Evolutionary conservation across 1,140 invertebrate genomes (phyloP).

Genomic region (Brachionus rotundiformis): DNA sequence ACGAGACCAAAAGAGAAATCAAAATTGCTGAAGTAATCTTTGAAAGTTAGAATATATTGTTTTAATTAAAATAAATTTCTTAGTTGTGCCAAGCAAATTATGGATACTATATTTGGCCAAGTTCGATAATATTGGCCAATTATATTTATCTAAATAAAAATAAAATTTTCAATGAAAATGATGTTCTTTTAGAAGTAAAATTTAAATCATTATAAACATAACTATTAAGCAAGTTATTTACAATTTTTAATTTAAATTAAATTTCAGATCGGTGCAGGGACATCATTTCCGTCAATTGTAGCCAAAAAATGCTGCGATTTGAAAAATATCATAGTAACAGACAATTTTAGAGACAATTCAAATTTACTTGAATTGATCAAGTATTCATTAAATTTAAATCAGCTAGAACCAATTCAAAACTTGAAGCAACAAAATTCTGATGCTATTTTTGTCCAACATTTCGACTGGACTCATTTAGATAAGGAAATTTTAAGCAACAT

Average conservation of each 20-base stretch:
- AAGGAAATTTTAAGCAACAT: neutral
- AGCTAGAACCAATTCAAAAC: neutral
- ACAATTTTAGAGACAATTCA: neutral
- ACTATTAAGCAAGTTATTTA: too few species aligned
- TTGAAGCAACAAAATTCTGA: neutral
- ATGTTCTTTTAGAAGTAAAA: constrained; percentile 9
- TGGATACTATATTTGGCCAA: constrained; percentile 40
- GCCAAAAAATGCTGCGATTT: constrained; percentile 7
- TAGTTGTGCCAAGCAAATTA: constrained; percentile 32
- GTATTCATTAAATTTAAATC: neutral
- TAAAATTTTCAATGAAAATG: neutral
- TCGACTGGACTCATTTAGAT: constrained; percentile 30
- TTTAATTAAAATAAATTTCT: neutral
- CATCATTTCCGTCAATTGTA: constrained; percentile 1
- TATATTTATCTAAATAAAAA: neutral
- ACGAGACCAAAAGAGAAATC: neutral
- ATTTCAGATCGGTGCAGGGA: constrained; percentile 17
- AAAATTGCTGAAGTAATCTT: constrained; percentile 37
- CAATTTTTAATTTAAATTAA: too few species aligned
- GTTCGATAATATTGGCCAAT: constrained; percentile 7
- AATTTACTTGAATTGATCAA: neutral
- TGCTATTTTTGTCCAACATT: neutral
- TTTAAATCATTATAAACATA: too few species aligned
- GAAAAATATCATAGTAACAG: constrained; percentile 7
- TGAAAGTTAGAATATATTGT: too few species aligned